These are phyloP conservation scores for Clepsis dumicolana DNA, from an alignment of 2,888 invertebrate species.

Conservation along the genomic window DNA sequence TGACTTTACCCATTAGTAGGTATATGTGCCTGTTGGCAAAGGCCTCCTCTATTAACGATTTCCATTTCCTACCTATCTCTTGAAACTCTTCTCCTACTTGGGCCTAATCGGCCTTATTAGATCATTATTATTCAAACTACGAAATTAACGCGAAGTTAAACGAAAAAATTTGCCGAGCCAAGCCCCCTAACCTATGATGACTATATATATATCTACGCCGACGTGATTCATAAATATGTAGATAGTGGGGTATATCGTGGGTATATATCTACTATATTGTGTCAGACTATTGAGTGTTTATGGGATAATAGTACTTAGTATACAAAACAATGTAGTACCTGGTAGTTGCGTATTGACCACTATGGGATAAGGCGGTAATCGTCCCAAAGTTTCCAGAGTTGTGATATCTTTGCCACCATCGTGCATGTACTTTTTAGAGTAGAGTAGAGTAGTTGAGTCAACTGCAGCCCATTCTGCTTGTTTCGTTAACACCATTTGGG, in stretches of 20 bases:
- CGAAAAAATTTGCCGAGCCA: background rate
- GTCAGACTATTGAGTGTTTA: background rate
- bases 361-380: slow-evolving; percentile 88
- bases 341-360: slow-evolving; percentile 86
- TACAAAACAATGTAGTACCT: slow-evolving; percentile 68
- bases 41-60: no score
- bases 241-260: background rate
- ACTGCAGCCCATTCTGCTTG: slow-evolving; percentile 88
- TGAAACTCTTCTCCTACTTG: no score
- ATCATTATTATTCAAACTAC: background rate
- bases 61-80: no score
- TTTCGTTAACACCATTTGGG: slow-evolving; percentile 87
- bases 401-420: slow-evolving; percentile 85
- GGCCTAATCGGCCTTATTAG: no score
- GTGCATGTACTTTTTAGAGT: slow-evolving; percentile 84
- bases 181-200: background rate
- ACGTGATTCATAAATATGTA: background rate
- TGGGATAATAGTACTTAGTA: background rate
- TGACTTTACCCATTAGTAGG: no score
- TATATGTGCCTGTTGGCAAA: no score
- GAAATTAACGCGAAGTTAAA: background rate
- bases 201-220: background rate
- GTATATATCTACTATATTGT: background rate
- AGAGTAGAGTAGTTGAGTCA: slow-evolving; percentile 86
- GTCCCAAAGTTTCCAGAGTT: slow-evolving; percentile 88